Base-by-base conservation (phyloP, 2,113 vertebrate genomes). In the Triplophysa dalaica region DNA sequence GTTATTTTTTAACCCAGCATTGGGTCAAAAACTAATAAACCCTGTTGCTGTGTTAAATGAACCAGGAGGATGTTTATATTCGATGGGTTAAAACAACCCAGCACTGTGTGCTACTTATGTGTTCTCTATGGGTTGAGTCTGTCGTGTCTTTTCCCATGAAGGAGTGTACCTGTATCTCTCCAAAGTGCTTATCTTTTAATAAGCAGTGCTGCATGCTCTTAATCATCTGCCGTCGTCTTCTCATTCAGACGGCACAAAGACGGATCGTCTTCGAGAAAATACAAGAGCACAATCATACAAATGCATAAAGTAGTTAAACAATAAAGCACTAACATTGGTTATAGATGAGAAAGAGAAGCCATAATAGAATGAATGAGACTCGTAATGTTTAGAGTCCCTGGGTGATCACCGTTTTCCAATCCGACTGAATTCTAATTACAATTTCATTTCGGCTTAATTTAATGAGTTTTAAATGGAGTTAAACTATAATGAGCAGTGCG, bases 381-480 rank as follows among this genome's bases (percentile, higher is more conserved):
- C 29, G 48, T 65, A 52, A 65, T 7, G 3, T 21, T 48, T n/a
- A 63, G 17, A 65, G 74, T 76, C 61, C 45, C 74, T 52, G 24
- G 13, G 61, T 64, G 74, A 76, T 65, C 19, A 4, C 45, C 29
- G 11, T 65, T 76, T 76, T 76, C 22, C 74, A 76, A 65, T 54
- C 52, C 26, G 21, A 48, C 56, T 12, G 16, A 62, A 58, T n/a
- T 75, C 0, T 76, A 76, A 76, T 76, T 65, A 52, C 41, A 22
- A 76, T 76, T 76, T 76, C 13, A 64, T 75, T 63, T 63, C 16
- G 13, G 19, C 12, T 50, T 64, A 29, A 64, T 62, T 75, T 75
- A 64, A 75, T 64, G 22, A 65, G 60, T 52, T 64, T 65, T 64
- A 64, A 76, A 76, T 76, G 48, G 45, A 52, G 74, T 65, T 52